Evolutionary conservation across 2,888 invertebrate species (phyloP).

Genomic region (Pollenia amentaria): DNA sequence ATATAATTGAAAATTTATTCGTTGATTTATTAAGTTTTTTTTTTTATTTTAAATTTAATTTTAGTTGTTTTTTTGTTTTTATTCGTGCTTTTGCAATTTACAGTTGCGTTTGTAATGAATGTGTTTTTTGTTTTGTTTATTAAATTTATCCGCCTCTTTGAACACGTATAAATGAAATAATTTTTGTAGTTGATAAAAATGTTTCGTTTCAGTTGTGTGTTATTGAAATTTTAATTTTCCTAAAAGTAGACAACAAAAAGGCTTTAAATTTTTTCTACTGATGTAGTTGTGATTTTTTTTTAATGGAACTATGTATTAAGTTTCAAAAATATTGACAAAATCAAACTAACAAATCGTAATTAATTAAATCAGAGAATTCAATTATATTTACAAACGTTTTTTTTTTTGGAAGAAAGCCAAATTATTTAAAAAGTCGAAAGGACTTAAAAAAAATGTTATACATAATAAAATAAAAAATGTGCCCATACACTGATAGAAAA

Average conservation of each 20-base stretch:
- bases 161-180: constrained; percentile 1
- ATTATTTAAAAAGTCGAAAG: neutral
- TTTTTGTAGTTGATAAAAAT: constrained; percentile 7
- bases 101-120: constrained; percentile 7
- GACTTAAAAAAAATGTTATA: neutral
- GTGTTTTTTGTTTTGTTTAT: constrained; percentile 18
- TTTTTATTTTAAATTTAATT: constrained; percentile 5
- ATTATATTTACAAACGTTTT: neutral
- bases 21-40: constrained; percentile 50
- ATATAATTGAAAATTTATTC: constrained; percentile 60
- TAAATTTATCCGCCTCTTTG: constrained; percentile 3
- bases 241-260: neutral
- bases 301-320: neutral
- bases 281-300: neutral
- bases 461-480: neutral
- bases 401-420: neutral
- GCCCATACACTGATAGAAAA: no score
- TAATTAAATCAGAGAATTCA: neutral
- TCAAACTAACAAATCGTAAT: constrained; percentile 26
- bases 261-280: neutral
- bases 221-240: constrained; percentile 44
- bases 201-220: neutral
- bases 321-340: constrained; percentile 1
- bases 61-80: neutral
- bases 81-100: neutral